These are phyloP conservation scores for Puntigrus tetrazona DNA, from an alignment of 2,113 vertebrate genomes.

Conservation along the genomic window DNA sequence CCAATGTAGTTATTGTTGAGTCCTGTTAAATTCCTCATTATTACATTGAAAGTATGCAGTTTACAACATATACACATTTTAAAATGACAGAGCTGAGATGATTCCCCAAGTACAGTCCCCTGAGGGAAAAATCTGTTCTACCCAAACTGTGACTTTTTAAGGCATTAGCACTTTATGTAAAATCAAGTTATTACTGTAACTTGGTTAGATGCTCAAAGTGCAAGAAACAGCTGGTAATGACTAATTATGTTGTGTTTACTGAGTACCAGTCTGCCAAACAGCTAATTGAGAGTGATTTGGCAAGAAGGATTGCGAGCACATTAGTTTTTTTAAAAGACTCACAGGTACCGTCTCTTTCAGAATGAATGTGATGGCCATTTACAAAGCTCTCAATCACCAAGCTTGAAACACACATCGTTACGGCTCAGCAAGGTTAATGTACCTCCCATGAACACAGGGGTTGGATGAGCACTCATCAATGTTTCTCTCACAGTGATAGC, in stretches of 20 bases:
- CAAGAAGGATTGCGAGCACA: not conserved
- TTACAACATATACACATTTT: not conserved
- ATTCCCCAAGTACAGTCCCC: not conserved
- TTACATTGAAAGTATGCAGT: not conserved
- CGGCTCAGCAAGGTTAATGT: conserved; percentile 41
- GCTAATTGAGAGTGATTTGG: conserved; percentile 19
- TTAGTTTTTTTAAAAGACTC: conserved; percentile 13
- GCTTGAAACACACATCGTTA: not conserved
- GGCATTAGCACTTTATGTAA: not conserved
- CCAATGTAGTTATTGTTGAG: too few species aligned
- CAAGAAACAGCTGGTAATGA: conserved; percentile 34
- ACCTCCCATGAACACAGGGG: conserved; percentile 85
- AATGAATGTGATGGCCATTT: not conserved
- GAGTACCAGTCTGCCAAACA: conserved; percentile 22
- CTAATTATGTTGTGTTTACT: conserved; percentile 30
- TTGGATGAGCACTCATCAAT: conserved; percentile 78
- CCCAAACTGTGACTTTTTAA: not conserved
- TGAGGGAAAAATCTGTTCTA: not conserved
- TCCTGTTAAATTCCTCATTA: not conserved
- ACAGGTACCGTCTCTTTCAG: conserved; percentile 4
- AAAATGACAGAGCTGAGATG: not conserved
- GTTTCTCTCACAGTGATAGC: conserved; percentile 76
- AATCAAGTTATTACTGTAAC: conserved; percentile 21
- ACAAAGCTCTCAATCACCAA: conserved; percentile 22
- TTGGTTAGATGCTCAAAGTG: not conserved